Evolutionary conservation across 2,797 vertebrate species (phyloP), one percentile per base, ranked within the genome.

Genomic region (Salmo trutta): DNA sequence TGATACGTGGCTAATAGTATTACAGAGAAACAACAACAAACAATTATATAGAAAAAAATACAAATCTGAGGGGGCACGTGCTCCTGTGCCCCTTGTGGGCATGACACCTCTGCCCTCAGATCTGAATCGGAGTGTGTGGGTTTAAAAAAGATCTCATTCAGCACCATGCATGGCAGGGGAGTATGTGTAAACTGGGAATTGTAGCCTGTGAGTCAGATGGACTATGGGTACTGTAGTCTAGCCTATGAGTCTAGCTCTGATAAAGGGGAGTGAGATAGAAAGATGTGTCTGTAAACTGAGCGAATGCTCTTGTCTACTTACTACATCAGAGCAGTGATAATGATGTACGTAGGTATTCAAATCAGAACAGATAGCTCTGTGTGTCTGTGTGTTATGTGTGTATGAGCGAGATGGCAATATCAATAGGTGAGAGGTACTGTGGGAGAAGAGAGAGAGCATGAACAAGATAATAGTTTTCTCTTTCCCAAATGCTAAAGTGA

Each of bases 401-500:
- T 47, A 36, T 36, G 36, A 36, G 41, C 3, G 53, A 19, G 41
- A 47, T 12, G 3, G 41, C 10, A 47, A 47, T 47, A 47, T 47
- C 10, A 14, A 12, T 16, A 27, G 14, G 27, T 24, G 64, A 14
- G 27, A 14, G 64, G 41, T 47, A 47, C 2, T 47, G 41, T 47
- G 41, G 41, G 21, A 31, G 69, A 41, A 21, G 67, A 71, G 36
- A 21, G 41, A 47, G 8, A 19, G 12, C 7, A 24, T 21, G 51
- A 71, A 19, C n/a, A 5, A 4, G 24, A 7, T 66, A 14, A 14
- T 47, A 12, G 12, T 66, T 21, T n/a, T 17, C 51, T 17, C 72
- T 10, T 52, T 65, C 19, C 41, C 2, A 47, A 47, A 12, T 14
- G 12, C 79, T 75, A 76, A 88, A 88, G 81, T 75, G 78, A 85